Conservation (phyloP, 2,113 vertebrate species). For the Lucifuga dentata region DNA sequence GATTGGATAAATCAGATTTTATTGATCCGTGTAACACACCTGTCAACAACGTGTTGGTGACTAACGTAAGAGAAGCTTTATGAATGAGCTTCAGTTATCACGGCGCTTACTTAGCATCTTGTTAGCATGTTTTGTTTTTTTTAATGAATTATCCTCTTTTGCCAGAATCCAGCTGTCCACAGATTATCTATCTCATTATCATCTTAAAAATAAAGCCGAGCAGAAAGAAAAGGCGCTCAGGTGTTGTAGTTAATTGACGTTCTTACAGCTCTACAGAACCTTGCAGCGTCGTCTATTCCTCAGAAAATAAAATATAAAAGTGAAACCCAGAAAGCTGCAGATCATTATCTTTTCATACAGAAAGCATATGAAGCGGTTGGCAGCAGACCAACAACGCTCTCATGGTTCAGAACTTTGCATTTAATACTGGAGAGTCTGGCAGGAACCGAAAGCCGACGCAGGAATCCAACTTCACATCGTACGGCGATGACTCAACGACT, state of each 20-base stretch:
- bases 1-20: neutral
- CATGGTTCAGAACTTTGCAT: slow-evolving; percentile 63
- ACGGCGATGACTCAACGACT: slow-evolving; percentile 58
- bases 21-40: too few relatives aligned
- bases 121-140: too few relatives aligned
- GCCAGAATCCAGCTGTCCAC: too few relatives aligned
- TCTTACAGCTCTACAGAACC: too few relatives aligned
- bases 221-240: slow-evolving; percentile 16
- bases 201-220: slow-evolving; percentile 65
- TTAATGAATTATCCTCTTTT: too few relatives aligned
- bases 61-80: too few relatives aligned
- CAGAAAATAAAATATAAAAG: slow-evolving; percentile 63
- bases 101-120: too few relatives aligned
- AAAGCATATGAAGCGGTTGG: slow-evolving; percentile 79
- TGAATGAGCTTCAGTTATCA: too few relatives aligned
- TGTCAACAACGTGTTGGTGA: too few relatives aligned
- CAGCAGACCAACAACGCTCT: slow-evolving; percentile 57
- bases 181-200: too few relatives aligned
- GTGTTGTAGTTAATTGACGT: slow-evolving; percentile 55
- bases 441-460: slow-evolving; percentile 62
- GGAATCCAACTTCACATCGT: slow-evolving; percentile 73
- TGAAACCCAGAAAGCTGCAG: slow-evolving; percentile 76
- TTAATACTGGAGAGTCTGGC: slow-evolving; percentile 71
- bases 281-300: slow-evolving; percentile 61
- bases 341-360: slow-evolving; percentile 83